Percentiles rank a stretch among this genome's conserved stretches.
Evolutionary conservation across 2,113 vertebrate genomes (phyloP).

Genomic region (Raja brachyura): DNA sequence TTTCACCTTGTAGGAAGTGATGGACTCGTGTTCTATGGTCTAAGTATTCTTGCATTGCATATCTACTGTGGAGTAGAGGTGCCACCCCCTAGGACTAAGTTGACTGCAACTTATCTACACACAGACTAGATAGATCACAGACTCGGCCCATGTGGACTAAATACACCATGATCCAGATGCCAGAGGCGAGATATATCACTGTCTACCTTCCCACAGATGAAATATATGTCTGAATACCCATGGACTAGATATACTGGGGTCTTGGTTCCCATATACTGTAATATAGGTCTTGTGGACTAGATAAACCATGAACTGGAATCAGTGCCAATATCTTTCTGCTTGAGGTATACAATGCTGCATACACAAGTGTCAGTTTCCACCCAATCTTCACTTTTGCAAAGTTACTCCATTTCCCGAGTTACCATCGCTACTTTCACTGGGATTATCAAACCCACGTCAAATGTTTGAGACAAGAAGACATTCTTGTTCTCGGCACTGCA

Average conservation of each 20-base stretch:
- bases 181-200: not conserved
- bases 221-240: not conserved
- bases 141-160: no score
- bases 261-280: not conserved
- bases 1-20: no score
- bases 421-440: not conserved
- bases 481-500: not conserved
- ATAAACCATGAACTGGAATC: not conserved
- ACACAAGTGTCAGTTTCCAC: not conserved
- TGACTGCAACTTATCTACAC: no score
- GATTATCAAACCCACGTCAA: not conserved
- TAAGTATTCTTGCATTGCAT: no score
- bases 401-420: not conserved
- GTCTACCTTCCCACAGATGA: no score
- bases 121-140: no score
- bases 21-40: no score
- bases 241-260: not conserved
- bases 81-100: no score
- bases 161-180: not conserved
- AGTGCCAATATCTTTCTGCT: not conserved
- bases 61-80: no score
- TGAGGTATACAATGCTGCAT: not conserved
- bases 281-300: not conserved
- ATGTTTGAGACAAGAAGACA: not conserved
- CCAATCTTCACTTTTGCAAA: not conserved